Base-by-base conservation (phyloP, 2,113 vertebrate species). In the Hystrix brachyura region DNA sequence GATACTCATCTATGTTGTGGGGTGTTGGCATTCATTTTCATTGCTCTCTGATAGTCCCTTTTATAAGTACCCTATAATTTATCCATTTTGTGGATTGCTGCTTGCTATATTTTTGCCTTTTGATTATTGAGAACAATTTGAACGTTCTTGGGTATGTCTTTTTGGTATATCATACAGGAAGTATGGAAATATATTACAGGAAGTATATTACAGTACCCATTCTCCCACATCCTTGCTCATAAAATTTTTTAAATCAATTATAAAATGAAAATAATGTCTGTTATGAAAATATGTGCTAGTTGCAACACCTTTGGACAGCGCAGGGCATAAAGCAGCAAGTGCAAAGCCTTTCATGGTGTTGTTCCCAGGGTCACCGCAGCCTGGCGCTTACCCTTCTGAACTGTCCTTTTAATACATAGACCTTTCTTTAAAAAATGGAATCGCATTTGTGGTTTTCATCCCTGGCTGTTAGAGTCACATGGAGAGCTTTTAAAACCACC, bases 201-300 rank as follows among this genome's bases (percentile, higher is more conserved):
- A 82, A 57, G 8, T 55, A 2, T 34, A 29, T 53, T 17, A 85
- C 29, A 71, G 21, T 76, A 81, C 34, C 60, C 13, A 1, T 65
- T 83, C 13, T 87, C 83, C 64, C 62, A 4, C 11, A 15, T 82
- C 46, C 34, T 95, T 67, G n/a, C 51, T 32, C 6, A 29, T 69
- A 79, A 34, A 10, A 32, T 62, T 93, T 87, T 91, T 57, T 43
- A 0, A 92, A 60, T 84, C 34, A 88, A 5, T 92, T 85, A 76
- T 82, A 51, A 86, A 69, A 72, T 94, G 80, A 93, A 94, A 51
- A 55, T 60, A 64, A 62, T 59, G 25, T 87, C 27, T 92, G 55
- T 84, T 85, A 19, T 53, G n/a, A 89, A 90, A 72, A 27, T 43
- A 43, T 57, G 0, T 91, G 53, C 53, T 83, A 57, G 17, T 32